Percentiles rank a stretch among this genome's conserved stretches.
These are phyloP conservation scores for Ceyx margarethae DNA, from an alignment of 2,113 vertebrate genomes.

Conservation along the genomic window DNA sequence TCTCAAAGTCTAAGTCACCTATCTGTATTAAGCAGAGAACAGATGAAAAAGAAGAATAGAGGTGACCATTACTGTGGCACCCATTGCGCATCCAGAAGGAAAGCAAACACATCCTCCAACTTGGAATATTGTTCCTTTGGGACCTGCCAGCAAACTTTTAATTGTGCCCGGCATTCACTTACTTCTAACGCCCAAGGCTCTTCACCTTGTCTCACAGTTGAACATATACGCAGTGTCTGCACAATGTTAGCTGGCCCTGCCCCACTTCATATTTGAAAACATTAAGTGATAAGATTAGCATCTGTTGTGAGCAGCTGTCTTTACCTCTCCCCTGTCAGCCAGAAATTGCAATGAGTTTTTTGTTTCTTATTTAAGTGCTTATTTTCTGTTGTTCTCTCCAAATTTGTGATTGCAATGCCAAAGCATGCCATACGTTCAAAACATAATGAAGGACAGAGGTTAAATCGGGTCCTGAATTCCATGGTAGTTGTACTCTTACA, in stretches of 20 bases:
- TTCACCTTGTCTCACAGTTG: background rate
- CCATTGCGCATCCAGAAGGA: background rate
- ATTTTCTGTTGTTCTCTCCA: background rate
- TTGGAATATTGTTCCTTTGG: background rate
- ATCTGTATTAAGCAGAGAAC: background rate
- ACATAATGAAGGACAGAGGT: background rate
- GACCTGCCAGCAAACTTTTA: background rate
- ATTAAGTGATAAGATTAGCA: background rate
- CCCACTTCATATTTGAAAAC: background rate
- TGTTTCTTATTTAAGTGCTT: background rate
- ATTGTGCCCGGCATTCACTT: background rate
- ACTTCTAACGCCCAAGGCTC: background rate
- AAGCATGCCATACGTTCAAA: background rate
- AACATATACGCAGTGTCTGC: background rate
- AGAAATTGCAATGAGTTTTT: background rate
- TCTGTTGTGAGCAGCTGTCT: background rate
- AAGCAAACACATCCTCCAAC: background rate
- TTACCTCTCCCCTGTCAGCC: background rate
- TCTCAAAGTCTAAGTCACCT: background rate
- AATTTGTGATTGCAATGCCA: background rate
- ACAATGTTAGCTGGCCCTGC: background rate
- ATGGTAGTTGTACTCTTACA: background rate
- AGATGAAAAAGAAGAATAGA: background rate
- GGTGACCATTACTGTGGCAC: background rate
- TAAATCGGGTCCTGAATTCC: conserved; percentile 11